phyloP scores from a whole-genome alignment of 2,797 vertebrate species.

The Sebastes matsubarae region DNA sequence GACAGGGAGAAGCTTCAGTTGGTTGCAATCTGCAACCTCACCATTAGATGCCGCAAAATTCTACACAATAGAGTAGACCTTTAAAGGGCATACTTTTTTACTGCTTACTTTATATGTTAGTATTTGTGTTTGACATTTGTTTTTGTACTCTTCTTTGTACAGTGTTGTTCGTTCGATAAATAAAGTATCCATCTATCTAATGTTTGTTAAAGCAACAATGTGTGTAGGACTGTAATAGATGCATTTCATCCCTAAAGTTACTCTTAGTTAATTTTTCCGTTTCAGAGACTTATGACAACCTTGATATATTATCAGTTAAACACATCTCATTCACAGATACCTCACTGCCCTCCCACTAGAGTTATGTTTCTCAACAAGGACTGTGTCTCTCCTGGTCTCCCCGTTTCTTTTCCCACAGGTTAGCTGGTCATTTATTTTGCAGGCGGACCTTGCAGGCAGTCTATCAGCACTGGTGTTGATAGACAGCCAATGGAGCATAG shows the following conservation, averaged over 20 bases:
- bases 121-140: not conserved
- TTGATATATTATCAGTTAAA: not conserved
- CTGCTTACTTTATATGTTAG: not conserved
- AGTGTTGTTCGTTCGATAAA: too few species aligned
- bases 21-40: too few species aligned
- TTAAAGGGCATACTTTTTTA: not conserved
- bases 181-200: not conserved
- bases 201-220: not conserved
- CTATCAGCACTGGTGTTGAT: conserved; percentile 63
- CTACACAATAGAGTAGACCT: too few species aligned
- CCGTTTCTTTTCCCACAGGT: conserved; percentile 32
- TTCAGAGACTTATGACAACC: not conserved
- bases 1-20: too few species aligned
- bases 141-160: too few species aligned
- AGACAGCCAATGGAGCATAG: conserved; percentile 67
- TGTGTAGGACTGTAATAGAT: not conserved
- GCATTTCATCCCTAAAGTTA: not conserved
- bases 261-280: not conserved
- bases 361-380: conserved; percentile 13
- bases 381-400: not conserved
- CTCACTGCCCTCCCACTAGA: not conserved
- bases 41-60: too few species aligned
- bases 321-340: conserved; percentile 4
- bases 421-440: conserved; percentile 68
- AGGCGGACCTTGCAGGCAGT: conserved; percentile 55